Evolutionary conservation across 2,888 invertebrate genomes (phyloP).

Genomic region (Drosophila neotestacea): DNA sequence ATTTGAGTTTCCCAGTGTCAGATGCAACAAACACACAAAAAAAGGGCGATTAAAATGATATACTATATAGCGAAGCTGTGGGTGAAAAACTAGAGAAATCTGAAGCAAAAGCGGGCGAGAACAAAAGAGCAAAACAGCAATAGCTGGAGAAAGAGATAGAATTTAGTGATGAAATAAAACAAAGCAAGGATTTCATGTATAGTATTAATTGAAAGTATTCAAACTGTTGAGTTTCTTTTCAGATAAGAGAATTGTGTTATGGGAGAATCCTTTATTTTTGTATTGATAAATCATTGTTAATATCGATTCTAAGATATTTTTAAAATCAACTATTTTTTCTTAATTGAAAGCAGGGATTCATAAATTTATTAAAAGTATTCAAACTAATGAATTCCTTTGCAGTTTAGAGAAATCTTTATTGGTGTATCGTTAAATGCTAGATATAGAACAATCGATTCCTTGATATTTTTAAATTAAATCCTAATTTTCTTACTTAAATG

Average conservation of each 20-base stretch:
- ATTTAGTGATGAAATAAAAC: neutral
- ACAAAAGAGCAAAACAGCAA: neutral
- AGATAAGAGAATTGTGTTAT: too few species aligned
- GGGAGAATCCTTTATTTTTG: neutral
- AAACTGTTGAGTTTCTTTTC: neutral
- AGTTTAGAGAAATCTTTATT: too few species aligned
- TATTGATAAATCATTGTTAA: neutral
- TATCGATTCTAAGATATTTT: neutral
- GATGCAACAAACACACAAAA: neutral
- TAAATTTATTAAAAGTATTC: too few species aligned
- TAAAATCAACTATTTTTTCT: too few species aligned
- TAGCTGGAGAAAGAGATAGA: neutral
- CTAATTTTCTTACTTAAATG: too few species aligned
- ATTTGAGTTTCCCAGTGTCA: slow-evolving; percentile 19
- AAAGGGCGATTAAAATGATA: neutral
- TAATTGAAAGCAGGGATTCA: too few species aligned
- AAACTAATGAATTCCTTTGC: too few species aligned
- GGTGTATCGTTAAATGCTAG: too few species aligned
- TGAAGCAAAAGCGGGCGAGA: neutral
- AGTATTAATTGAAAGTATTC: neutral
- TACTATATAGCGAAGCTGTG: neutral
- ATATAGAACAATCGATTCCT: too few species aligned
- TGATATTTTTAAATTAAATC: too few species aligned
- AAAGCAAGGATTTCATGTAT: neutral
- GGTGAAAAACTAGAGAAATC: neutral